Conservation (phyloP, 2,888 invertebrate genomes). For the Sceliomorpha sp. region DNA sequence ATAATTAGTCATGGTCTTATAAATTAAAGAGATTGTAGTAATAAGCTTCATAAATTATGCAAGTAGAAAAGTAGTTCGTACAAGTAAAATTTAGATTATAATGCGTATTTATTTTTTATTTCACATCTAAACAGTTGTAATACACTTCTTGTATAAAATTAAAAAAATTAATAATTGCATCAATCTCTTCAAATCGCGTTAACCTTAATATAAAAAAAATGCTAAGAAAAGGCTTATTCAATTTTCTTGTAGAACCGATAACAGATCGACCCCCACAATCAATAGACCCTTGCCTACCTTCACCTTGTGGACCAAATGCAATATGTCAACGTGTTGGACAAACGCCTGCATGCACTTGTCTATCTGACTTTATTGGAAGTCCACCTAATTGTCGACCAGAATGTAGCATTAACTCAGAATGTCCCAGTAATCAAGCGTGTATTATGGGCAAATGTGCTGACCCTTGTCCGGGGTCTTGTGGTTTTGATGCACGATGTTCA, state of each 20-base stretch:
- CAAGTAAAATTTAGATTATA: too few relatives aligned
- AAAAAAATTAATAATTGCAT: too few relatives aligned
- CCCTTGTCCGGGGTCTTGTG: slow-evolving; percentile 92
- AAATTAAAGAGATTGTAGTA: too few relatives aligned
- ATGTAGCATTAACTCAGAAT: slow-evolving; percentile 85
- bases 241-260: too few relatives aligned
- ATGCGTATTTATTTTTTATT: too few relatives aligned
- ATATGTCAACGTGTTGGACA: slow-evolving; percentile 82
- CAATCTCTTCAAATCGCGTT: too few relatives aligned
- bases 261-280: slow-evolving; percentile 33
- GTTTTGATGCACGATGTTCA: slow-evolving; percentile 88
- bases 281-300: slow-evolving; percentile 82
- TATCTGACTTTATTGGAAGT: slow-evolving; percentile 82
- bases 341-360: slow-evolving; percentile 83
- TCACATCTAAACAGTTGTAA: too few relatives aligned
- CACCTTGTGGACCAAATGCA: slow-evolving; percentile 84
- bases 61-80: too few relatives aligned
- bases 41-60: too few relatives aligned
- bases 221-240: too few relatives aligned
- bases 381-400: slow-evolving; percentile 84
- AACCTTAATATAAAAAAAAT: background rate
- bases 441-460: slow-evolving; percentile 88
- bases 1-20: too few relatives aligned
- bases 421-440: slow-evolving; percentile 87
- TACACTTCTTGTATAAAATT: too few relatives aligned